Conservation (phyloP, 37 sponge, comb jelly and placozoan species). For the Axinella damicornis region DNA sequence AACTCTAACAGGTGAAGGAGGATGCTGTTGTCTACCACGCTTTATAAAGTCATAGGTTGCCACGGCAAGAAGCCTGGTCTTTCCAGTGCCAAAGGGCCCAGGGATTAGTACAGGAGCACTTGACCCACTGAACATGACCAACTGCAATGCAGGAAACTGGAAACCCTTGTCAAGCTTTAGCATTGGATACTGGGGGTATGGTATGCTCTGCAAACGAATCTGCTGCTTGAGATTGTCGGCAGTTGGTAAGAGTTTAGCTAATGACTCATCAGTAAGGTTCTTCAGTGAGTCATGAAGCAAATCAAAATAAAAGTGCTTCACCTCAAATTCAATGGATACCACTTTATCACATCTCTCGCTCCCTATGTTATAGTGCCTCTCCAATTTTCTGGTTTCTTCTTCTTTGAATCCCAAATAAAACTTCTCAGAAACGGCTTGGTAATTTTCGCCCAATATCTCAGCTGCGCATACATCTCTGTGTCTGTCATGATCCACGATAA, state of each 20-base stretch:
- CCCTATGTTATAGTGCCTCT: background rate
- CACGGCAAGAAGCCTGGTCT: constrained; percentile 53
- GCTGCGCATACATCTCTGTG: background rate
- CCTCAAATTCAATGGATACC: constrained; percentile 46
- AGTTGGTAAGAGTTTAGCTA: constrained; percentile 43
- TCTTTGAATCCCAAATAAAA: constrained; percentile 26
- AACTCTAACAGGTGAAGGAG: background rate
- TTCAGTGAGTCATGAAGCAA: constrained; percentile 46
- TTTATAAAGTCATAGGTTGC: constrained; percentile 7
- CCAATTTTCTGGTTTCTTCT: no score
- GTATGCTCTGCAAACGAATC: background rate
- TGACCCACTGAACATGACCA: background rate
- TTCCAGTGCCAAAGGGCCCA: constrained; percentile 59
- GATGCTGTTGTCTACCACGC: background rate
- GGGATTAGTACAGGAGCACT: constrained; percentile 25
- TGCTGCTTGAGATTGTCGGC: background rate
- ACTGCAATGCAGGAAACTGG: constrained; percentile 31
- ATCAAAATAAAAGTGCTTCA: constrained; percentile 74
- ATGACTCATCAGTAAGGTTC: constrained; percentile 5
- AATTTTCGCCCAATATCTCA: constrained; percentile 36
- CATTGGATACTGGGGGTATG: background rate
- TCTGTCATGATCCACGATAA: background rate
- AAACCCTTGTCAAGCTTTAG: constrained; percentile 39
- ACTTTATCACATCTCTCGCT: background rate
- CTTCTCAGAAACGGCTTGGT: constrained; percentile 1